These are phyloP conservation scores for Sarotherodon lohbergeri DNA, from an alignment of 2,113 vertebrate genomes.

Conservation along the genomic window DNA sequence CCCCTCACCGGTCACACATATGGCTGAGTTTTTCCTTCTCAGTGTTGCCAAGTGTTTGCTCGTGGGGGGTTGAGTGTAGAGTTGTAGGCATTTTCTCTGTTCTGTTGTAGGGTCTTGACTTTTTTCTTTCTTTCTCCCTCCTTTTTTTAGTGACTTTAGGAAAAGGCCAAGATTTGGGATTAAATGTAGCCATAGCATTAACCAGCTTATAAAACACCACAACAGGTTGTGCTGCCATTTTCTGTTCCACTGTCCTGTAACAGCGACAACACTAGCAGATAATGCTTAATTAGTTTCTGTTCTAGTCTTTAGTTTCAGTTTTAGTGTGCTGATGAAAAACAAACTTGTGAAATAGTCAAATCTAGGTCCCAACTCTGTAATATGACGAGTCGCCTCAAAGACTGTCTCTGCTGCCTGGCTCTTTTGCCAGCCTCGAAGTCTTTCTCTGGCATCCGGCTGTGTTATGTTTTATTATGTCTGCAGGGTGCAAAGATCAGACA, in stretches of 20 bases:
- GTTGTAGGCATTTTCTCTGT: no score
- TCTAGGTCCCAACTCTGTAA: not conserved
- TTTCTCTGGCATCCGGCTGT: not conserved
- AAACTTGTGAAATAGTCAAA: not conserved
- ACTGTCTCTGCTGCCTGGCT: not conserved
- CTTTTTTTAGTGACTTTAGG: not conserved
- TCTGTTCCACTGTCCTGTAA: not conserved
- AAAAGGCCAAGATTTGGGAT: not conserved
- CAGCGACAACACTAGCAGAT: not conserved
- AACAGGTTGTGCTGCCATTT: not conserved
- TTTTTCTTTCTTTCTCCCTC: no score
- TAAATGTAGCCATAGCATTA: not conserved
- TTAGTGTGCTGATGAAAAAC: not conserved
- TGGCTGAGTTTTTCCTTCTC: no score
- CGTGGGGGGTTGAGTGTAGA: no score
- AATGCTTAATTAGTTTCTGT: not conserved
- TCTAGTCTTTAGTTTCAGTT: not conserved
- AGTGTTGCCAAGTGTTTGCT: no score
- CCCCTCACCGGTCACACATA: no score
- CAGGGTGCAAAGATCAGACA: not conserved
- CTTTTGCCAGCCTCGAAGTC: not conserved
- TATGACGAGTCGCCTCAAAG: not conserved
- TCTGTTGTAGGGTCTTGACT: no score
- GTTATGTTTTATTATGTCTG: not conserved
- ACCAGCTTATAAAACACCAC: not conserved